Percentiles rank a stretch among this genome's conserved stretches.
Conservation (phyloP, 2,113 vertebrate species). For the Acanthochromis polyacanthus region DNA sequence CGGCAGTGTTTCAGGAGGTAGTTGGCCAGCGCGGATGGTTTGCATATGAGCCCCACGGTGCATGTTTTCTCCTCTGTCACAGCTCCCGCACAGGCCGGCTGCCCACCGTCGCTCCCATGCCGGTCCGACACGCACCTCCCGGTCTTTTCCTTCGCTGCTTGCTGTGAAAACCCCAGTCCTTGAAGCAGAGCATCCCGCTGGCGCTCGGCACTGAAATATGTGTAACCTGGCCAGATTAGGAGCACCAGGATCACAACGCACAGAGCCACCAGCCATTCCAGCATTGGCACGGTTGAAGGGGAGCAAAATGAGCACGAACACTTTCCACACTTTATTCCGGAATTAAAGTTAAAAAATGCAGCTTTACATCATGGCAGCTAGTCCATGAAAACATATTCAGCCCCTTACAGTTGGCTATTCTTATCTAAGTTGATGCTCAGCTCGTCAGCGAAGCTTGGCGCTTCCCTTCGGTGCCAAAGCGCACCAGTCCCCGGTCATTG, state of each 20-base stretch:
- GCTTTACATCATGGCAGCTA: not conserved
- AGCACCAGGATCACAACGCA: conserved; percentile 80
- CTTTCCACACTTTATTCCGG: not conserved
- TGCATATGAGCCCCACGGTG: conserved; percentile 82
- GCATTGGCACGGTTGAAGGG: conserved; percentile 76
- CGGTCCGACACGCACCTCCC: conserved; percentile 45
- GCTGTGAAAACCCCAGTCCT: conserved; percentile 53
- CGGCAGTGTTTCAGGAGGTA: conserved; percentile 85
- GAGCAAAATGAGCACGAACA: not conserved
- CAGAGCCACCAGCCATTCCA: conserved; percentile 80
- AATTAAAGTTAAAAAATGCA: not conserved
- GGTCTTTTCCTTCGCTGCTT: conserved; percentile 29
- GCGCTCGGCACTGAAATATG: conserved; percentile 65
- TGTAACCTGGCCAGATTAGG: conserved; percentile 76
- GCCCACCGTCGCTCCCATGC: conserved; percentile 8
- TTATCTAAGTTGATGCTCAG: conserved; percentile 3
- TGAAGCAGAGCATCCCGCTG: conserved; percentile 39
- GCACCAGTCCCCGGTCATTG: conserved; percentile 33
- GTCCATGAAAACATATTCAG: not conserved
- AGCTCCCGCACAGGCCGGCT: not conserved
- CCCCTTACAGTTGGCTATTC: not conserved
- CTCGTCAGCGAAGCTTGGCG: conserved; percentile 29
- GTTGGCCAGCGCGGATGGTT: conserved; percentile 87
- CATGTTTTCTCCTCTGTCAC: conserved; percentile 16
- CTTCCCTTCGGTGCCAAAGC: conserved; percentile 41